Base-by-base conservation (phyloP, 23 tunicate species). In the Ciona savignyi region DNA sequence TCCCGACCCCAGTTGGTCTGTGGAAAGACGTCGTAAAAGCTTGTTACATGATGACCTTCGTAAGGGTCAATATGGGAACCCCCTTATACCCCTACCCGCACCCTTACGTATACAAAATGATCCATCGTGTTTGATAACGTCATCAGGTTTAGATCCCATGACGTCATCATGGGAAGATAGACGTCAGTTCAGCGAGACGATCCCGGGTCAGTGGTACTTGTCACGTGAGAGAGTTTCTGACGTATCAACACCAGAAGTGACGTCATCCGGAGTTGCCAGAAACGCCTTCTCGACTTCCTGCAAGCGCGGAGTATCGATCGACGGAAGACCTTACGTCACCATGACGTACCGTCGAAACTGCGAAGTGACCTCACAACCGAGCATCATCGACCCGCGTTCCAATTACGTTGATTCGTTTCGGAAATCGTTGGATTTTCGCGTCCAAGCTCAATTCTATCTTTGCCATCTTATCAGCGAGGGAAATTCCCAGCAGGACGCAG, bases 401-500 rank as follows among this genome's bases (percentile, higher is more conserved):
- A 32, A 68, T 33, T 32, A 25, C 4, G 27, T 74, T 1, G 94
- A 87, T 23, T 63, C 80, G 2, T 34, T 66, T 21, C 72, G 96
- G 21, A 77, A 73, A 31, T 69, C 84, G 56, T 65, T 81, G 4
- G 88, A 88, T 34, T 88, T 88, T 72, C 83, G 96, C 19, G 67
- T 88, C 25, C 96, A 88, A 73, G 74, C 84, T 0, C 96, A 88
- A 72, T 88, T 88, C 73, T 73, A 70, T 62, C 62, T 77, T 32
- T 76, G 96, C 83, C 48, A 65, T 0, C 61, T 67, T 26, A 29
- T 42, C 51, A 82, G 73, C 24, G 72, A 62, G 29, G 35, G 15
- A 25, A 66, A 27, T 28, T 33, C 29, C 2, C 28, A 60, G 2
- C 30, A 74, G 3, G 80, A 77, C 23, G 35, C 71, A 0, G 78